phyloP scores from a whole-genome alignment of 2,113 vertebrate species.

The Dissostichus mawsoni region DNA sequence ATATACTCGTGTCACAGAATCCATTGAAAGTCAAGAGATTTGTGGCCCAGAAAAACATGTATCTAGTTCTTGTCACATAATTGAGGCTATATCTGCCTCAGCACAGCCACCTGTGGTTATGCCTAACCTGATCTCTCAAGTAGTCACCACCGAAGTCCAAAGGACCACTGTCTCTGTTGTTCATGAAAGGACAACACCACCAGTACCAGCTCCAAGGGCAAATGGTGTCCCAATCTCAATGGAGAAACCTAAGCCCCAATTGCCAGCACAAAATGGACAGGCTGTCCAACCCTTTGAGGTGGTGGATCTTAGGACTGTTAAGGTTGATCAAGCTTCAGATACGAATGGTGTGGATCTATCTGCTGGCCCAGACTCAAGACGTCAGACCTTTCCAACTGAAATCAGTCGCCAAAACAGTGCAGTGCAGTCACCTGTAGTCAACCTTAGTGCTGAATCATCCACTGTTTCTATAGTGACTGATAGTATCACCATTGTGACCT shows the following conservation, averaged over 20 bases:
- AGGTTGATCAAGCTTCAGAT: constrained; percentile 83
- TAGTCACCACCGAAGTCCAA: constrained; percentile 86
- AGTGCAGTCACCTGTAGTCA: constrained; percentile 92
- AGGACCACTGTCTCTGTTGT: constrained; percentile 86
- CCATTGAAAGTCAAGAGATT: constrained; percentile 86
- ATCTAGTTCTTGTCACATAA: constrained; percentile 85
- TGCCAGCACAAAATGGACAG: constrained; percentile 86
- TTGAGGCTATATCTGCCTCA: constrained; percentile 84
- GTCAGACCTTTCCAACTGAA: constrained; percentile 83
- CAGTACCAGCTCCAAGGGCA: constrained; percentile 76
- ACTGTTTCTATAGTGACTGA: constrained; percentile 86
- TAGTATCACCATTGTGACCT: constrained; percentile 87
- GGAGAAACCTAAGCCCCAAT: constrained; percentile 80
- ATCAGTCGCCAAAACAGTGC: constrained; percentile 88
- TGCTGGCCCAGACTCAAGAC: constrained; percentile 84
- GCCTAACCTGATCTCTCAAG: constrained; percentile 84
- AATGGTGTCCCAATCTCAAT: constrained; percentile 81
- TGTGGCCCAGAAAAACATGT: constrained; percentile 84
- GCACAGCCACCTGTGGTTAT: constrained; percentile 77
- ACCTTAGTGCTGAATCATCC: constrained; percentile 89
- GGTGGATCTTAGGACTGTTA: constrained; percentile 94
- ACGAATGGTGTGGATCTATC: constrained; percentile 88
- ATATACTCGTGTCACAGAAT: constrained; percentile 84
- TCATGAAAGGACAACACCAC: constrained; percentile 81
- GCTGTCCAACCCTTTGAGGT: constrained; percentile 86